A percentile compares a stretch with the other conserved stretches of the same genome.
Evolutionary conservation across 1,140 invertebrate genomes (phyloP).

Genomic region (Aphis craccivora): DNA sequence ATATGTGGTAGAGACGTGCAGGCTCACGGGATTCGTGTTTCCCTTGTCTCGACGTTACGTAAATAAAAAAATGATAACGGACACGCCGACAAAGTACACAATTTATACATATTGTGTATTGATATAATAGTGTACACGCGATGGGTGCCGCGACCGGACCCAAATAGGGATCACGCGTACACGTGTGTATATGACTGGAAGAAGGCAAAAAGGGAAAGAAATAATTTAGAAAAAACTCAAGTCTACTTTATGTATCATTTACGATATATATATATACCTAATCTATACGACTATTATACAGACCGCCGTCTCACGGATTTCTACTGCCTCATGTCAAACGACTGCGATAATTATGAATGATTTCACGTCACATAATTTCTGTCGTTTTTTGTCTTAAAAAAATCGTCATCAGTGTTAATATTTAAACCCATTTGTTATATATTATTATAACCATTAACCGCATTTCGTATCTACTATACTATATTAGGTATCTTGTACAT

Average conservation of each 20-base stretch:
- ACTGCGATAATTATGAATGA: background rate
- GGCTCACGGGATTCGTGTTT: slow-evolving; percentile 17
- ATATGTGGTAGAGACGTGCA: background rate
- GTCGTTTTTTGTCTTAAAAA: background rate
- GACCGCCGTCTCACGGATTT: background rate
- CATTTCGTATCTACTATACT: background rate
- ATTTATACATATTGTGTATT: slow-evolving; percentile 4
- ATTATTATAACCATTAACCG: background rate
- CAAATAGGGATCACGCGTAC: background rate
- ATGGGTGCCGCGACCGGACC: background rate
- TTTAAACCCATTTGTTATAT: background rate
- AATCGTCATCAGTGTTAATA: background rate
- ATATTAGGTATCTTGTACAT: background rate
- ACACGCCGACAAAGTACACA: slow-evolving; percentile 27
- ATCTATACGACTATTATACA: background rate
- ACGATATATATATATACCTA: background rate
- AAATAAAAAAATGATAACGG: slow-evolving; percentile 39
- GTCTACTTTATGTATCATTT: background rate
- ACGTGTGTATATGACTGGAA: background rate
- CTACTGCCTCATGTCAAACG: background rate
- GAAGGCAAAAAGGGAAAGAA: background rate
- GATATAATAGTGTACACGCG: slow-evolving; percentile 1
- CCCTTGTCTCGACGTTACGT: background rate
- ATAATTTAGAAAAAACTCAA: slow-evolving; percentile 3
- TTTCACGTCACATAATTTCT: background rate